Evolutionary conservation across 2,888 invertebrate genomes (phyloP), one percentile per base, ranked within the genome.

Genomic region (Microchrysa polita): DNA sequence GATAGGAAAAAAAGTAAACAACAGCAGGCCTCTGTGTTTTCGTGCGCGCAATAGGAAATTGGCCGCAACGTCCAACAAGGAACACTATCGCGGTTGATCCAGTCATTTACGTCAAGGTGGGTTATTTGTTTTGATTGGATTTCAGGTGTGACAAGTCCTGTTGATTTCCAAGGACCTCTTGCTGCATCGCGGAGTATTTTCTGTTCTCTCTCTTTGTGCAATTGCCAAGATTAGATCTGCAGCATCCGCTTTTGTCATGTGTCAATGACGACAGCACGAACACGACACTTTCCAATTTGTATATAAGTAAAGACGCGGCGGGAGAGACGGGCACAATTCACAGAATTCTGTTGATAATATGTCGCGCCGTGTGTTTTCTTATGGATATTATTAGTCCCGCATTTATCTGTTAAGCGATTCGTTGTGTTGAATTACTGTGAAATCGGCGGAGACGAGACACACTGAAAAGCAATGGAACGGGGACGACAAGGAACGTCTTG

Each of bases 271-370:
- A n/a, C 48, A 10, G 12, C 12, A 9, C 12, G 42, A 9, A 48
- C 16, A 12, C 2, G 48, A n/a, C n/a, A 16, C 65, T 65, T 65
- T 65, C 65, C 65, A 65, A 65, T 65, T 22, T 65, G 48, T 65
- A 5, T 22, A 34, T 16, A n/a, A n/a, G n/a, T n/a, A n/a, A n/a
- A n/a, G n/a, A 40, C 48, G 48, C 22, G 1, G 65, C 44, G 44
- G 65, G 65, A 65, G 65, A 65, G 65, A 7, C 7, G 27, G n/a
- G 27, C 27, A 34, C 48, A 65, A 23, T 65, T 65, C 65, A 34
- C 18, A 16, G 65, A 65, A 65, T 65, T 65, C n/a, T 1, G 42
- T n/a, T 48, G 22, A 65, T 48, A 65, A 48, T 65, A 5, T 18
- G 4, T 44, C 48, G 14, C 2, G 34, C n/a, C 34, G 1, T 22